Conservation (phyloP, 2,888 invertebrate genomes). For the Cryptus armator region DNA sequence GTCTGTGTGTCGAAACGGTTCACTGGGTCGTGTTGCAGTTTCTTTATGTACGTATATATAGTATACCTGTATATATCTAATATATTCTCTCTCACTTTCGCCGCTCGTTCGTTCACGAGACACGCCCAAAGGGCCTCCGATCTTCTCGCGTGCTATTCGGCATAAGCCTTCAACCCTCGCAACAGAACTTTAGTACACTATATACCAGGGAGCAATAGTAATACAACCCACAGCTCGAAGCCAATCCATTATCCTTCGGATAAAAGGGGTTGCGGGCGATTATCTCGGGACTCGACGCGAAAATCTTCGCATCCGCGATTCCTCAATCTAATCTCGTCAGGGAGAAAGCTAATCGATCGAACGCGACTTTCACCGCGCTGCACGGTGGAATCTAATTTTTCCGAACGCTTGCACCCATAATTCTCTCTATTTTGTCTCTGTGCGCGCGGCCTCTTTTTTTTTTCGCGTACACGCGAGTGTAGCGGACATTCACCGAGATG, state of each 20-base stretch:
- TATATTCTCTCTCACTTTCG: not conserved
- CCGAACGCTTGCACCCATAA: not conserved
- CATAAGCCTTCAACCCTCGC: constrained; percentile 39
- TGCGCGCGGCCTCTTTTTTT: constrained; percentile 9
- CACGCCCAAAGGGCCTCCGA: constrained; percentile 56
- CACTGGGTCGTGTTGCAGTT: constrained; percentile 41
- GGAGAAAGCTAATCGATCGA: constrained; percentile 51
- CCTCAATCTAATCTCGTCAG: constrained; percentile 29
- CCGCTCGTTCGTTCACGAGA: constrained; percentile 26
- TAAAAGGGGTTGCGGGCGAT: constrained; percentile 54
- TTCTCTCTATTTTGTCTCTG: not conserved
- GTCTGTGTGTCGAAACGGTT: constrained; percentile 10
- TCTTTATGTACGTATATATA: constrained; percentile 7
- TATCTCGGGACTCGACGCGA: constrained; percentile 35
- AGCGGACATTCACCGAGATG: constrained; percentile 7
- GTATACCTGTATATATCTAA: not conserved
- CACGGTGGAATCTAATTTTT: constrained; percentile 39
- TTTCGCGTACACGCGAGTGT: not conserved
- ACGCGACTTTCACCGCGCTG: constrained; percentile 2
- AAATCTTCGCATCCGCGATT: not conserved
- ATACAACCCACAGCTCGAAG: constrained; percentile 23
- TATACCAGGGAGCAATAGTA: not conserved
- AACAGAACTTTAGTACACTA: constrained; percentile 1
- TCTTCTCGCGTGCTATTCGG: constrained; percentile 59
- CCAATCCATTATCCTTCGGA: constrained; percentile 63